These are phyloP conservation scores for Chrysogorgia sp. DNA, from an alignment of 92 coral and sea anemone species.

Conservation along the genomic window DNA sequence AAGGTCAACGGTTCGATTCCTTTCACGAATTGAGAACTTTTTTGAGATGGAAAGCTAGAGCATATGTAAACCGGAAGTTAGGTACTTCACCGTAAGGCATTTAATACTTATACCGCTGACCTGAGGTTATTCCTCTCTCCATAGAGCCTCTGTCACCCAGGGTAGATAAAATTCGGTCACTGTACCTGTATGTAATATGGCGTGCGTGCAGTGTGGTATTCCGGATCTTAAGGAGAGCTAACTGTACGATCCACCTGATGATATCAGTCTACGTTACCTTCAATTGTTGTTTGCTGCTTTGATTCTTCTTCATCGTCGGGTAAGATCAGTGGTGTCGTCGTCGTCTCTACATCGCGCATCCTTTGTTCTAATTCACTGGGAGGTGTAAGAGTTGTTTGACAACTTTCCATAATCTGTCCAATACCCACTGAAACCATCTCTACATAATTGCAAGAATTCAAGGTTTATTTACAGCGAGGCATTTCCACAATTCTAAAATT, in stretches of 20 bases:
- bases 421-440: neutral
- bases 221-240: neutral
- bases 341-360: neutral
- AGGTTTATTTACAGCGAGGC: too few relatives aligned
- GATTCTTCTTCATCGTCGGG: neutral
- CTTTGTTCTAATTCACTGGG: neutral
- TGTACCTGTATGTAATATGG: too few relatives aligned
- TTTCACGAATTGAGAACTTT: too few relatives aligned
- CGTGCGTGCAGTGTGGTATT: too few relatives aligned
- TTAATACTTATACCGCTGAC: too few relatives aligned
- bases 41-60: too few relatives aligned
- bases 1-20: too few relatives aligned
- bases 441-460: neutral
- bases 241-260: neutral
- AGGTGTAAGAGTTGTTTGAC: neutral
- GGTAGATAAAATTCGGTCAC: neutral
- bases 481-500: too few relatives aligned
- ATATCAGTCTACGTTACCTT: neutral
- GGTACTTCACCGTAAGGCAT: too few relatives aligned
- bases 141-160: too few relatives aligned
- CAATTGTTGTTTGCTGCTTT: constrained; percentile 18
- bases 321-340: neutral
- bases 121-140: too few relatives aligned
- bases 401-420: neutral
- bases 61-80: too few relatives aligned